Evolutionary conservation across 2,888 invertebrate species (phyloP), one percentile per base, ranked within the genome.

Genomic region (Leucoma salicis): DNA sequence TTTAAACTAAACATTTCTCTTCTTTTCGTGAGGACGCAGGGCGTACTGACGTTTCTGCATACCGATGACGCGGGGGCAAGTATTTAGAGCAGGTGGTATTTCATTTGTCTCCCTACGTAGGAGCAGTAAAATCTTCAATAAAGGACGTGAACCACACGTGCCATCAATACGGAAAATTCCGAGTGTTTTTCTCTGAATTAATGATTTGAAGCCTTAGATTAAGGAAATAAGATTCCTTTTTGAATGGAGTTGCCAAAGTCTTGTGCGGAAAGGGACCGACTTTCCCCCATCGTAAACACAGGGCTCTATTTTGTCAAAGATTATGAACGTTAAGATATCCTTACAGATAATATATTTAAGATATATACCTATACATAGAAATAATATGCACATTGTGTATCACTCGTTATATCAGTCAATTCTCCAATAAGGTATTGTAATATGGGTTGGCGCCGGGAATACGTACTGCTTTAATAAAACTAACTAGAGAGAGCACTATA

Each of bases 91-190:
- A 82, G 82, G 85, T 83, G 81, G 79, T 76, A 82, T 81, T 78
- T 77, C 70, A 78, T 78, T 78, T 55, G 74, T 67, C 74, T 72
- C 69, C 71, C 67, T 52, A 46, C 51, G 70, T 68, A 70, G 79
- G 78, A 70, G 78, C 78, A 70, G 76, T 68, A 58, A 70, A 68
- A 73, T 71, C 83, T 75, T 81, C 84, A 85, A 86, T 87, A 86
- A 82, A 83, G 78, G 78, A 79, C 70, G 69, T 74, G 81, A 78
- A 78, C 77, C 86, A 85, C 82, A 85, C 83, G 85, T 87, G 86
- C 77, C 77, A 66, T 70, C 76, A 74, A 80, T 76, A 74, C 78
- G 77, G 82, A 80, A 82, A 83, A 82, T 82, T 80, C 76, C 73
- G 56, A 52, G 57, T 53, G 56, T 67, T 60, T 58, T 35, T 28